Percentiles rank a stretch among this genome's conserved stretches.
phyloP scores from a whole-genome alignment of 2,797 vertebrate genomes.

The Megalops cyprinoides region DNA sequence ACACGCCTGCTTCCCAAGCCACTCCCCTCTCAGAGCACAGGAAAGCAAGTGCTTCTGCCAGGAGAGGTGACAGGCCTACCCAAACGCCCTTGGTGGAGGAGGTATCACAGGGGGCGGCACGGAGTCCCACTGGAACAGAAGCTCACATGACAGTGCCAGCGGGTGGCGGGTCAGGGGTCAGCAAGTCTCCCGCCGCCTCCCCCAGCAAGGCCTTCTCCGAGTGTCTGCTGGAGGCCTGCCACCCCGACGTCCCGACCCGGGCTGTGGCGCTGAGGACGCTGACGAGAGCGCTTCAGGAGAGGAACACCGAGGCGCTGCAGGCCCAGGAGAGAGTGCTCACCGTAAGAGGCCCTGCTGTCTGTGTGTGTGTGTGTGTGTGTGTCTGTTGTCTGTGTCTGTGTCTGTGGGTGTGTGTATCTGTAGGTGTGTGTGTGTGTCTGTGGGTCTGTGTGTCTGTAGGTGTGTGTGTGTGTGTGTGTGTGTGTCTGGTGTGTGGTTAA shows the following conservation, averaged over 20 bases:
- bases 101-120: background rate
- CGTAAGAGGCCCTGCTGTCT: slow-evolving; percentile 60
- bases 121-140: background rate
- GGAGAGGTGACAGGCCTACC: background rate
- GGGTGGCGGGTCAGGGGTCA: background rate
- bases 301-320: slow-evolving; percentile 62
- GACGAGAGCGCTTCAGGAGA: slow-evolving; percentile 66
- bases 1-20: background rate
- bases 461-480: background rate
- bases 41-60: background rate
- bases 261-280: slow-evolving; percentile 81
- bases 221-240: slow-evolving; percentile 78
- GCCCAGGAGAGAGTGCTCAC: slow-evolving; percentile 79
- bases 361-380: slow-evolving; percentile 5
- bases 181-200: background rate
- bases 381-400: background rate
- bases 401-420: background rate
- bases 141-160: background rate
- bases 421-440: slow-evolving; percentile 10
- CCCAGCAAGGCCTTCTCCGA: slow-evolving; percentile 57
- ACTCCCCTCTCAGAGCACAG: background rate
- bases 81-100: background rate
- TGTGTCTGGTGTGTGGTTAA: background rate
- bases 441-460: background rate
- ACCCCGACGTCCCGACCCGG: slow-evolving; percentile 80